A percentile compares a stretch with the other conserved stretches of the same genome.
phyloP scores from a whole-genome alignment of 2,113 vertebrate species.

The Pseudorasbora parva region DNA sequence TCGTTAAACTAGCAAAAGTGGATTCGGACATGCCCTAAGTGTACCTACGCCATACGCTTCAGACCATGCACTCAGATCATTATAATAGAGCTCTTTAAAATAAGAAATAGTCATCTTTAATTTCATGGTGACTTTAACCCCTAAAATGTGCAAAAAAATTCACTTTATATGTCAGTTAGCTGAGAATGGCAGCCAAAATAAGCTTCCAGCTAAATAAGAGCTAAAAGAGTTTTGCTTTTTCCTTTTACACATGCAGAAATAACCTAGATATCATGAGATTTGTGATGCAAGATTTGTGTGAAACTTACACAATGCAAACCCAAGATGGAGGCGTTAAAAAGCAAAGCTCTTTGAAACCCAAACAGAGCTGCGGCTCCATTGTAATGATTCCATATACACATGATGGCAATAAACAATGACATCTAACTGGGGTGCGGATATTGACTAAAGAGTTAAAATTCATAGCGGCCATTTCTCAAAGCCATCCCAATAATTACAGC shows the following conservation, averaged over 20 bases:
- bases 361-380: background rate
- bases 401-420: slow-evolving; percentile 29
- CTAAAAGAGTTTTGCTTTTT: background rate
- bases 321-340: background rate
- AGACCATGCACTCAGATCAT: too few relatives aligned
- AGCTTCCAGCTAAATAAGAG: background rate
- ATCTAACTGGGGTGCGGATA: slow-evolving; percentile 4
- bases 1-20: too few relatives aligned
- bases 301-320: background rate
- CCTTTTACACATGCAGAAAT: background rate
- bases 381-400: background rate
- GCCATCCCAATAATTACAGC: slow-evolving; percentile 27
- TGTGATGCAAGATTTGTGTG: background rate
- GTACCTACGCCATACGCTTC: too few relatives aligned
- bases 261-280: background rate
- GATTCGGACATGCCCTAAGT: too few relatives aligned
- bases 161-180: too few relatives aligned
- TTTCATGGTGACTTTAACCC: too few relatives aligned
- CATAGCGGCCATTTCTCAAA: slow-evolving; percentile 22
- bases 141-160: background rate
- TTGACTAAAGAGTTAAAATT: slow-evolving; percentile 35
- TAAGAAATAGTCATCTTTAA: too few relatives aligned
- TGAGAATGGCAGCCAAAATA: background rate
- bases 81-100: too few relatives aligned
- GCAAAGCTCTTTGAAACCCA: background rate